These are phyloP conservation scores for Myrmophylax atrothorax DNA, from an alignment of 2,113 vertebrate genomes.

Conservation along the genomic window DNA sequence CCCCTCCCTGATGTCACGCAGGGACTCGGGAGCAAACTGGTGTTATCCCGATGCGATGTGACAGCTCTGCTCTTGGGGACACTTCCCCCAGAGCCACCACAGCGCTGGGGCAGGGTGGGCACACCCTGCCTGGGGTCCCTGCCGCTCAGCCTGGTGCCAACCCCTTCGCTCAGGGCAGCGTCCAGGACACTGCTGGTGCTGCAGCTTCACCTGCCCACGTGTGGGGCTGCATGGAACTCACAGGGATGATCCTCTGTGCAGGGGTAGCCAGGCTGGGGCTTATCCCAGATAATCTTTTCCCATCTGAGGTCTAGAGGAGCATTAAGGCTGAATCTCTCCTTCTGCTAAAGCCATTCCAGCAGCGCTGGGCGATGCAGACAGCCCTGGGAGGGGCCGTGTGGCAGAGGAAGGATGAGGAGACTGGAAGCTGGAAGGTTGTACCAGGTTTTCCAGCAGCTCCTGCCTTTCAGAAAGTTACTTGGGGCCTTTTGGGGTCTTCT, in stretches of 20 bases:
- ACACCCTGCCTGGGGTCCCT: not conserved
- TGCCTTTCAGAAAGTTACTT: not conserved
- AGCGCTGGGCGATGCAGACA: not conserved
- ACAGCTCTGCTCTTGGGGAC: not conserved
- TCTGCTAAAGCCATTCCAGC: not conserved
- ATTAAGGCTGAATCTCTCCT: not conserved
- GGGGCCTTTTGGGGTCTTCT: not conserved
- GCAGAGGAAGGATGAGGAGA: not conserved
- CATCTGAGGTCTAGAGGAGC: not conserved
- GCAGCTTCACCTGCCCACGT: not conserved
- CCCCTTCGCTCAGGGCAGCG: fast-evolving
- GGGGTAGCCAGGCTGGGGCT: not conserved
- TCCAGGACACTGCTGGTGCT: not conserved
- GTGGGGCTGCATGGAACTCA: fast-evolving
- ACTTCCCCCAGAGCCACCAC: not conserved
- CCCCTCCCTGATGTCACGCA: fast-evolving
- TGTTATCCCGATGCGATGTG: not conserved
- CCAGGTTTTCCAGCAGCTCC: not conserved
- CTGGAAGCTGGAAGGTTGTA: not conserved
- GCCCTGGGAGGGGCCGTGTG: fast-evolving
- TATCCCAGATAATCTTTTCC: not conserved
- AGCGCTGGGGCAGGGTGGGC: not conserved
- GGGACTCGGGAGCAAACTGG: fast-evolving
- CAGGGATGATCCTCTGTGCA: not conserved
- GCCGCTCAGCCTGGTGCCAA: fast-evolving